A percentile compares a stretch with the other conserved stretches of the same genome.
phyloP scores from a whole-genome alignment of 1,140 invertebrate species.

The Centruroides vittatus region DNA sequence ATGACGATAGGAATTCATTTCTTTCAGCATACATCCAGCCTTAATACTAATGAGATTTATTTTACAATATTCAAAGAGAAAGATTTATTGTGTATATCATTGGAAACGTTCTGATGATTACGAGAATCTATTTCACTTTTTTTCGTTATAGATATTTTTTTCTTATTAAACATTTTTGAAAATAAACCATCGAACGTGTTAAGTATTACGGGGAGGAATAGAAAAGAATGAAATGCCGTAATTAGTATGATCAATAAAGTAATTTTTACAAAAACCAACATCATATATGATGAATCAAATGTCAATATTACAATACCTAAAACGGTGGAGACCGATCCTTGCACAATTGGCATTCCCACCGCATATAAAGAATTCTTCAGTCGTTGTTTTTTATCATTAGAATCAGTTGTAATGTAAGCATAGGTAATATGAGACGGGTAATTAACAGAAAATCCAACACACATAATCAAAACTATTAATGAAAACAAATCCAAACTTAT shows the following conservation, averaged over 20 bases:
- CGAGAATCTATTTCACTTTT: no score
- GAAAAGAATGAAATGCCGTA: slow-evolving; percentile 79
- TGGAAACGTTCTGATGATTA: no score
- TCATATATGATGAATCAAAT: slow-evolving; percentile 85
- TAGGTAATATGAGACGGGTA: slow-evolving; percentile 95
- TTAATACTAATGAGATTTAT: no score
- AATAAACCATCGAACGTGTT: slow-evolving; percentile 39
- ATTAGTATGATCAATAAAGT: slow-evolving; percentile 89
- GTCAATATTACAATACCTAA: slow-evolving; percentile 72
- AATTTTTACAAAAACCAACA: slow-evolving; percentile 94
- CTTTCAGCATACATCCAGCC: no score
- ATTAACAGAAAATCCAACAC: slow-evolving; percentile 92
- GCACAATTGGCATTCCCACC: slow-evolving; percentile 80
- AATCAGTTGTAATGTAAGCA: slow-evolving; percentile 74
- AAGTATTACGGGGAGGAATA: slow-evolving; percentile 77
- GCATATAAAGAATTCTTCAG: slow-evolving; percentile 75
- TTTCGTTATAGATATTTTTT: no score
- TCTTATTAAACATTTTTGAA: no score
- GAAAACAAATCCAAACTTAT: slow-evolving; percentile 92
- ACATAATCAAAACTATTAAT: slow-evolving; percentile 98
- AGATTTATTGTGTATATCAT: no score
- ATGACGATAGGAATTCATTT: no score
- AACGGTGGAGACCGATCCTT: slow-evolving; percentile 86
- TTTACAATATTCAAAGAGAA: no score
- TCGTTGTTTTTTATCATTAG: slow-evolving; percentile 38